phyloP scores from a whole-genome alignment of 2,113 vertebrate species.

The Lagopus muta region DNA sequence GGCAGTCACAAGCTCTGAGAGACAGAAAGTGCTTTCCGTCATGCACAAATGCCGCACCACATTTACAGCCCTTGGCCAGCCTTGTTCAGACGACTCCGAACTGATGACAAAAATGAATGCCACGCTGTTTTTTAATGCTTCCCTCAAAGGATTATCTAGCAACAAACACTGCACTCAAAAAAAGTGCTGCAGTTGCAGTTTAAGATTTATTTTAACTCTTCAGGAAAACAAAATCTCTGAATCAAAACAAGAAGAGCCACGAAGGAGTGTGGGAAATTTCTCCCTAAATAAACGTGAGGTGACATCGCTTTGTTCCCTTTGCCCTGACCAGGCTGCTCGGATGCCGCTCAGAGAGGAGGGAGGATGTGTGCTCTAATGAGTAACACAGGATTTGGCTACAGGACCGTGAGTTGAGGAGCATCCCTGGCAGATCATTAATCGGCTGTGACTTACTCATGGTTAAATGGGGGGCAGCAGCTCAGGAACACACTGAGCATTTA shows the following conservation, averaged over 20 bases:
- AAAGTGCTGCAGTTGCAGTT: not conserved
- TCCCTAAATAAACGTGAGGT: not conserved
- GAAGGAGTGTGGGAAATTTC: constrained; percentile 48
- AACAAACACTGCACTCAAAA: not conserved
- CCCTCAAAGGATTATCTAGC: not conserved
- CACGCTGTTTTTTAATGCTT: not conserved
- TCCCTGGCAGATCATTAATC: constrained; percentile 33
- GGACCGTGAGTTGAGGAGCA: constrained; percentile 7
- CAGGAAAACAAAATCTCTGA: constrained; percentile 37
- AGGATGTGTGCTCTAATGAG: constrained; percentile 42
- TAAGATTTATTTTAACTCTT: constrained; percentile 44
- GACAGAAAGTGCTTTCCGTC: not conserved
- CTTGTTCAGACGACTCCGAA: not conserved
- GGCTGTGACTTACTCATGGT: constrained; percentile 31
- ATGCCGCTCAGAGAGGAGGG: not conserved
- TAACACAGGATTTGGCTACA: not conserved
- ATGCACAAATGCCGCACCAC: not conserved
- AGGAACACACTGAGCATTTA: not conserved
- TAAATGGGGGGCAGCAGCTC: not conserved
- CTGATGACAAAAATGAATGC: not conserved
- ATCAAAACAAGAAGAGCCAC: constrained; percentile 27
- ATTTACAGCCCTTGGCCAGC: not conserved
- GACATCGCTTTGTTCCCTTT: constrained; percentile 1
- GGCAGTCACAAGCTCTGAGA: not conserved
- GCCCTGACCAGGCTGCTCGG: not conserved